These are phyloP conservation scores for Odontamblyopus rebecca DNA, from an alignment of 2,797 vertebrate species.

Conservation along the genomic window DNA sequence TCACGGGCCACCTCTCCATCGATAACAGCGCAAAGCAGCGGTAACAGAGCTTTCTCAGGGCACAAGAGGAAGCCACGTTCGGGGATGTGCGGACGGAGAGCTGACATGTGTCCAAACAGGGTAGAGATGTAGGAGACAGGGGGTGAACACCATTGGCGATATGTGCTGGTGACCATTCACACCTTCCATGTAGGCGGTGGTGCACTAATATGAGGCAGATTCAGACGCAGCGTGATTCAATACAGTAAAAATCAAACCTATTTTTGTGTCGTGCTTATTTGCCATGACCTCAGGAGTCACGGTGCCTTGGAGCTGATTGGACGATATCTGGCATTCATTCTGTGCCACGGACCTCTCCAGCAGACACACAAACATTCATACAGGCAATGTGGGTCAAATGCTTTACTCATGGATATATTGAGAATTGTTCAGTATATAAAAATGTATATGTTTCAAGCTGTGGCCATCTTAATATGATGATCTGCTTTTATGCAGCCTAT, in stretches of 20 bases:
- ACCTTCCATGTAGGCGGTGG: not conserved
- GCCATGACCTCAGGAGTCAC: not conserved
- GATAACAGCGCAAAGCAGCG: constrained; percentile 62
- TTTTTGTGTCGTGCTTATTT: not conserved
- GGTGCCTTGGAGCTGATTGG: not conserved
- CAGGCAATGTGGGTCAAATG: too few species aligned
- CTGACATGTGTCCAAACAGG: constrained; percentile 27
- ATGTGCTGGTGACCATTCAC: constrained; percentile 1
- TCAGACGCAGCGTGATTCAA: not conserved
- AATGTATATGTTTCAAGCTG: too few species aligned
- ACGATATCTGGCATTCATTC: not conserved
- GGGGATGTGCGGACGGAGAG: constrained; percentile 42
- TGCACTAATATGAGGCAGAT: not conserved
- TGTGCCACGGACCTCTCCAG: not conserved
- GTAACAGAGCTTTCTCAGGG: constrained; percentile 51
- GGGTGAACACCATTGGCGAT: not conserved
- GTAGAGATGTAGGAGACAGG: not conserved
- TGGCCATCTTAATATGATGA: too few species aligned
- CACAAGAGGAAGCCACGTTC: constrained; percentile 55
- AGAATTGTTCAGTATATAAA: too few species aligned
- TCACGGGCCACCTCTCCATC: constrained; percentile 64
- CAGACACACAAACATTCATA: not conserved
- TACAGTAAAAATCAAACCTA: not conserved
- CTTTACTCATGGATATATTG: too few species aligned
- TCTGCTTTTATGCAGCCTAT: too few species aligned